These are phyloP conservation scores for Frankliniella intonsa DNA, from an alignment of 2,888 invertebrate genomes.

Conservation along the genomic window DNA sequence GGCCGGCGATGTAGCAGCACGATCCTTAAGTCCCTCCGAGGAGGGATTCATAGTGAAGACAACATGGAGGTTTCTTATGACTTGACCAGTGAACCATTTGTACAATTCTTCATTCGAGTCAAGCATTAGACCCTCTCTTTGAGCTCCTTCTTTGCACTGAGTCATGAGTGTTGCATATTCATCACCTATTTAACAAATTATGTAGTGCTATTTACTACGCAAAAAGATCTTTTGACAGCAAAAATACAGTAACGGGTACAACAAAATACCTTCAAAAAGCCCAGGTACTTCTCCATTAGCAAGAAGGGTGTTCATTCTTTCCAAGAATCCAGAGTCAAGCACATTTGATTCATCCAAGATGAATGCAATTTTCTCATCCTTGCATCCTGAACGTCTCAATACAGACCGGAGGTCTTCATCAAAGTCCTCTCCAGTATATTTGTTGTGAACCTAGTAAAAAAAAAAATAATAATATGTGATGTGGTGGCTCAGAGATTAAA, in stretches of 20 bases:
- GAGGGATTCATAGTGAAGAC: conserved; percentile 99
- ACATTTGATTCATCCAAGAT: conserved; percentile 99
- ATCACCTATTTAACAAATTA: conserved; percentile 60
- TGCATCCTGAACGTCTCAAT: conserved; percentile 78
- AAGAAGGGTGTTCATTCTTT: conserved; percentile 96
- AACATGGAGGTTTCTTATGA: conserved; percentile 98
- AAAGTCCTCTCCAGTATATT: conserved; percentile 97
- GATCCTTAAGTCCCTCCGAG: conserved; percentile 94
- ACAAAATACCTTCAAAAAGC: conserved; percentile 65
- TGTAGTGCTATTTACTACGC: neutral
- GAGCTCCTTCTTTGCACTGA: conserved; percentile 98
- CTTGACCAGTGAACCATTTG: conserved; percentile 99
- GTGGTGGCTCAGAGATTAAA: neutral
- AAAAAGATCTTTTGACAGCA: neutral
- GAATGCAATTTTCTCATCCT: conserved; percentile 98
- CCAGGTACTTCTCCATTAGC: conserved; percentile 98
- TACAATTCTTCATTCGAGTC: conserved; percentile 98
- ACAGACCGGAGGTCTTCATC: conserved; percentile 95
- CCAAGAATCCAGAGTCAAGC: conserved; percentile 95
- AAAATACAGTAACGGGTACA: no score
- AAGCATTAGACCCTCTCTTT: conserved; percentile 95
- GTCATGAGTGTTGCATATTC: conserved; percentile 99
- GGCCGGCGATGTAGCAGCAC: conserved; percentile 98
- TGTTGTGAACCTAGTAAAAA: conserved; percentile 80
- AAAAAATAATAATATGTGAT: conserved; percentile 24